Percentiles rank a stretch among this genome's conserved stretches.
These are phyloP conservation scores for Coturnix japonica DNA, from an alignment of 2,113 vertebrate genomes.

Conservation along the genomic window DNA sequence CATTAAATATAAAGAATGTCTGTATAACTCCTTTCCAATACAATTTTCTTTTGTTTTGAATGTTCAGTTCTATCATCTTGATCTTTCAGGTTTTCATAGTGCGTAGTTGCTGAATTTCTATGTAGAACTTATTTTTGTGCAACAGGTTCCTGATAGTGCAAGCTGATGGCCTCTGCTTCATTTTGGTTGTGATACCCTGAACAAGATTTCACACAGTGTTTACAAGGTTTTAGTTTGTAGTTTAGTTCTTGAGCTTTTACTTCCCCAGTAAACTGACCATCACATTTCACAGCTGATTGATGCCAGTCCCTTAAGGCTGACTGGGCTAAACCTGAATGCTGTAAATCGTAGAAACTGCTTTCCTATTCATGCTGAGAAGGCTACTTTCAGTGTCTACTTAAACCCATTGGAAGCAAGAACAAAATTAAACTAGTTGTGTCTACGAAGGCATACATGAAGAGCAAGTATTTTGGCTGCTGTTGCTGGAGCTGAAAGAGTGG, in stretches of 20 bases:
- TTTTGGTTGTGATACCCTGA: background rate
- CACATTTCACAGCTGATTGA: background rate
- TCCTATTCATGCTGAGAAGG: background rate
- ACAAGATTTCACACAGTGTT: background rate
- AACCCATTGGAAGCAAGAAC: background rate
- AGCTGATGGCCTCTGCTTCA: background rate
- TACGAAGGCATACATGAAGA: background rate
- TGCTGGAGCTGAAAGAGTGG: background rate
- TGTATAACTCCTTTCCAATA: background rate
- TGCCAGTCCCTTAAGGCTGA: background rate
- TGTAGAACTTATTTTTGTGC: background rate
- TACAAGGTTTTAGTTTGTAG: background rate
- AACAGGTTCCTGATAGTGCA: background rate
- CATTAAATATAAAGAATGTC: background rate
- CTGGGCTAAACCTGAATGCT: background rate
- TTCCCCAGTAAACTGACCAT: background rate
- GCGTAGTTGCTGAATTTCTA: background rate
- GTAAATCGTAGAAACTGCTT: background rate
- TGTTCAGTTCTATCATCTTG: background rate
- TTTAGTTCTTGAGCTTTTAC: background rate
- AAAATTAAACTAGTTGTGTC: background rate
- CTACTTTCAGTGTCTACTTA: background rate
- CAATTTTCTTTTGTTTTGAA: background rate
- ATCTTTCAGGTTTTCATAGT: constrained; percentile 4
- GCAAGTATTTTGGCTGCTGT: background rate